Evolutionary conservation across 2,888 invertebrate genomes (phyloP).

Genomic region (Hecatera dysodea): DNA sequence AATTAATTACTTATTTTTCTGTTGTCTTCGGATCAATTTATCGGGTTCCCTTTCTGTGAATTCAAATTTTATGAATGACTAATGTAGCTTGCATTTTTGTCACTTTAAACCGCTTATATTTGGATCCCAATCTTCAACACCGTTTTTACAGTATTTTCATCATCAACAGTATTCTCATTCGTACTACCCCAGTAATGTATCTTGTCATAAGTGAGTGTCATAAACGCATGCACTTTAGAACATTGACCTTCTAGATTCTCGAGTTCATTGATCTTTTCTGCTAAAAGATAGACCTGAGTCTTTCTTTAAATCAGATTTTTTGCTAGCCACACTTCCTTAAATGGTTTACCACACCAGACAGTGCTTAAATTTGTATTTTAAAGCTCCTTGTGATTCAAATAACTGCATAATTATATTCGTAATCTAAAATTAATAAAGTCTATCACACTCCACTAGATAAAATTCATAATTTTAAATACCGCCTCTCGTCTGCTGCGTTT

Average conservation of each 20-base stretch:
- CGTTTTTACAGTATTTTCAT: no score
- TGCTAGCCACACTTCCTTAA: not conserved
- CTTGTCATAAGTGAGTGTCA: not conserved
- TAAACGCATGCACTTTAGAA: not conserved
- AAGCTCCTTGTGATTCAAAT: not conserved
- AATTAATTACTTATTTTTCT: constrained; percentile 67
- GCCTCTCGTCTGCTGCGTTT: constrained; percentile 44
- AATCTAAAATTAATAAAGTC: constrained; percentile 28
- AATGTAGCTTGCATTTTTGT: constrained; percentile 31
- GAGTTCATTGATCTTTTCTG: not conserved
- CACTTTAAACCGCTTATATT: constrained; percentile 6
- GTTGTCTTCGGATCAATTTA: constrained; percentile 58
- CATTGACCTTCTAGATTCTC: not conserved
- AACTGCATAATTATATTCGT: not conserved
- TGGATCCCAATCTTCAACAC: not conserved
- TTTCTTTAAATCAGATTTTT: not conserved
- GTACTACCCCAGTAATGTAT: not conserved
- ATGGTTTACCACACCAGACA: not conserved
- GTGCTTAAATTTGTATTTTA: no score
- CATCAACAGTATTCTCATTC: not conserved
- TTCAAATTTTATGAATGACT: constrained; percentile 26
- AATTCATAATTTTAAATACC: constrained; percentile 48
- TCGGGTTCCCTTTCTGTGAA: constrained; percentile 41
- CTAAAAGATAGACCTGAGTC: no score
- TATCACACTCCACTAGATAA: constrained; percentile 31